Evolutionary conservation across 2,113 vertebrate species (phyloP).

Genomic region (Syngnathoides biaculeatus): DNA sequence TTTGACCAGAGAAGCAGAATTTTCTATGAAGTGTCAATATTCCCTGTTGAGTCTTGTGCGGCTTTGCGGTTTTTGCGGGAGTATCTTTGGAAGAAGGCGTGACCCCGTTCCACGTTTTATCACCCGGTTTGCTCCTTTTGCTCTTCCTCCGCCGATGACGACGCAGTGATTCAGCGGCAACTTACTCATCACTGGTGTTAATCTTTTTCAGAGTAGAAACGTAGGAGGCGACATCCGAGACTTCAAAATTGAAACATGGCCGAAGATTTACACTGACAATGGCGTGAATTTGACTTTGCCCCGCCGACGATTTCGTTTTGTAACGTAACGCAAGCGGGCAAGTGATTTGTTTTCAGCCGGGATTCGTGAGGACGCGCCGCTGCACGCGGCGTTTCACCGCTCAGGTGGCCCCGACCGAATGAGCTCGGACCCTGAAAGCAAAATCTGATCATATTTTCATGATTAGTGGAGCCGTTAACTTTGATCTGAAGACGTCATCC

Average conservation of each 20-base stretch:
- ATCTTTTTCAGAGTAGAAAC: neutral
- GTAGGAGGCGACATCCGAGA: conserved; percentile 7
- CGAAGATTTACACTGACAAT: neutral
- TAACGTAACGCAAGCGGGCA: conserved; percentile 2
- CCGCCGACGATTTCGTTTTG: neutral
- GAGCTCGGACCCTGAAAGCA: neutral
- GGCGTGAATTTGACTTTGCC: conserved; percentile 6
- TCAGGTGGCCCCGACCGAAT: neutral
- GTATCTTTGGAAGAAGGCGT: neutral
- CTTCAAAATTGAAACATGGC: neutral
- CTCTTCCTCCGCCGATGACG: conserved; percentile 8
- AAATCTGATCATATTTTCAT: neutral
- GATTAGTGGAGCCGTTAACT: neutral
- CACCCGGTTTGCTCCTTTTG: neutral
- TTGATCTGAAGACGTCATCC: neutral
- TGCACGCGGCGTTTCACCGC: neutral
- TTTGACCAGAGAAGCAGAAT: too few species aligned
- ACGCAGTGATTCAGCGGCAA: conserved; percentile 22
- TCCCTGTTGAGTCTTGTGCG: neutral
- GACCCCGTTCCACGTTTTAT: conserved; percentile 6
- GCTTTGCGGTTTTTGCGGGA: neutral
- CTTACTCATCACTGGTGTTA: conserved; percentile 11
- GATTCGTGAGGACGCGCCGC: neutral
- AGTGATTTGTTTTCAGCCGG: neutral
- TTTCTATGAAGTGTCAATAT: too few species aligned